Evolutionary conservation across 2,888 invertebrate genomes (phyloP).

Genomic region (Formica aserva): DNA sequence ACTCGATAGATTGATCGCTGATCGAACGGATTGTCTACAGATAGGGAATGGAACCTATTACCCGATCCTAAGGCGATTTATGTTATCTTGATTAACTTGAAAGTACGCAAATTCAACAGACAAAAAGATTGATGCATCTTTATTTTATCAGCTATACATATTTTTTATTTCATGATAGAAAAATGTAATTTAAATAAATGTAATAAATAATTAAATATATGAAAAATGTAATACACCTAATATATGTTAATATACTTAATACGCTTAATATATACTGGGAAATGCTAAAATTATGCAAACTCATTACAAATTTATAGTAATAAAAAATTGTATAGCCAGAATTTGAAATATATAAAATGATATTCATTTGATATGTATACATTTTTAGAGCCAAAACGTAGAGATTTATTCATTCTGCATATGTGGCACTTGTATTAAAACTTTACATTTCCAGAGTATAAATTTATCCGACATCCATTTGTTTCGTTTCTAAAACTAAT

Average conservation of each 20-base stretch:
- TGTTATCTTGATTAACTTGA: not conserved
- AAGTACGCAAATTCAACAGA: not conserved
- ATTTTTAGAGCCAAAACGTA: not conserved
- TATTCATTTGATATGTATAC: not conserved
- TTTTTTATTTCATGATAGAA: not conserved
- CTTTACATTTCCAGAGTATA: slow-evolving; percentile 27
- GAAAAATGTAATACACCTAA: not conserved
- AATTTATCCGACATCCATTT: slow-evolving; percentile 14
- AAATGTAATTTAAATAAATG: not conserved
- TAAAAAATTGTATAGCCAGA: not conserved
- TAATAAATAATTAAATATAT: not conserved
- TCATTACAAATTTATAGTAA: not conserved
- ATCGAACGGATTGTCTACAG: not conserved
- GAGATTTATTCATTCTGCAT: slow-evolving; percentile 20
- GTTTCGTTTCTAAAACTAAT: slow-evolving; percentile 9
- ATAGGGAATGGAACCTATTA: not conserved
- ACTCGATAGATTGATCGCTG: not conserved
- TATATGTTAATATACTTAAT: not conserved
- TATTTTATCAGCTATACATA: not conserved
- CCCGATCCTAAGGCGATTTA: not conserved
- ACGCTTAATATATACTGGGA: not conserved
- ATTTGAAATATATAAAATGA: not conserved
- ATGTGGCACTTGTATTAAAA: slow-evolving; percentile 31
- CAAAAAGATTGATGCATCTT: not conserved
- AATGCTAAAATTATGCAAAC: not conserved